Percentiles rank a stretch among this genome's conserved stretches.
Conservation (phyloP, 1,140 invertebrate species). For the Camponotus vicinus region DNA sequence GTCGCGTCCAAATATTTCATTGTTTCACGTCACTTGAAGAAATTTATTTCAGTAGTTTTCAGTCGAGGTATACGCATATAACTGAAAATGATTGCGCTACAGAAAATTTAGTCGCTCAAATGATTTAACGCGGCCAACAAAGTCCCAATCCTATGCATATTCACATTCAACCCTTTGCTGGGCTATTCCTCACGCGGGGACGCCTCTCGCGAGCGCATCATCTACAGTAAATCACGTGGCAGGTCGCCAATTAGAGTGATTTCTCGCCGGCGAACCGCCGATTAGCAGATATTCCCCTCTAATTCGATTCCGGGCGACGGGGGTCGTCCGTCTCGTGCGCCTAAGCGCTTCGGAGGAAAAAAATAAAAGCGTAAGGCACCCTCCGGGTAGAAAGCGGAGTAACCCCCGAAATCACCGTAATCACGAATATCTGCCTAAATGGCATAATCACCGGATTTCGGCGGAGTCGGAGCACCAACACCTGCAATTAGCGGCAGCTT, state of each 20-base stretch:
- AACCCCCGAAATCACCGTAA: conserved; percentile 63
- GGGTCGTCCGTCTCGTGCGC: conserved; percentile 60
- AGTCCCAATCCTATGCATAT: not conserved
- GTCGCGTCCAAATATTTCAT: not conserved
- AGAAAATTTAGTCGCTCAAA: not conserved
- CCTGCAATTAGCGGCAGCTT: conserved; percentile 73
- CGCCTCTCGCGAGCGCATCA: conserved; percentile 22
- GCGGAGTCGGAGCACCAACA: conserved; percentile 58
- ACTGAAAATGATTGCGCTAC: not conserved
- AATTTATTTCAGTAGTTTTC: not conserved
- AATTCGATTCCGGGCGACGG: conserved; percentile 38
- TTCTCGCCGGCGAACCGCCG: conserved; percentile 49
- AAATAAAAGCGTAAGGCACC: conserved; percentile 26
- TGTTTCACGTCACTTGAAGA: not conserved
- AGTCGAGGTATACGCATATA: not conserved
- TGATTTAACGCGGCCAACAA: conserved; percentile 1
- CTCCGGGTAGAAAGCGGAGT: conserved; percentile 15
- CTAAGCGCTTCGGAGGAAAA: conserved; percentile 37
- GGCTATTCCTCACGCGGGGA: conserved; percentile 1
- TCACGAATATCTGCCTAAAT: conserved; percentile 77
- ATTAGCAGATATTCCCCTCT: conserved; percentile 59
- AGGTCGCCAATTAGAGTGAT: conserved; percentile 56
- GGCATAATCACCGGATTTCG: conserved; percentile 75
- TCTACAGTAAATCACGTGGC: conserved; percentile 48
- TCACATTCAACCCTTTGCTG: conserved; percentile 24